These are phyloP conservation scores for Ophion obscuratus DNA, from an alignment of 2,888 invertebrate species.

Conservation along the genomic window DNA sequence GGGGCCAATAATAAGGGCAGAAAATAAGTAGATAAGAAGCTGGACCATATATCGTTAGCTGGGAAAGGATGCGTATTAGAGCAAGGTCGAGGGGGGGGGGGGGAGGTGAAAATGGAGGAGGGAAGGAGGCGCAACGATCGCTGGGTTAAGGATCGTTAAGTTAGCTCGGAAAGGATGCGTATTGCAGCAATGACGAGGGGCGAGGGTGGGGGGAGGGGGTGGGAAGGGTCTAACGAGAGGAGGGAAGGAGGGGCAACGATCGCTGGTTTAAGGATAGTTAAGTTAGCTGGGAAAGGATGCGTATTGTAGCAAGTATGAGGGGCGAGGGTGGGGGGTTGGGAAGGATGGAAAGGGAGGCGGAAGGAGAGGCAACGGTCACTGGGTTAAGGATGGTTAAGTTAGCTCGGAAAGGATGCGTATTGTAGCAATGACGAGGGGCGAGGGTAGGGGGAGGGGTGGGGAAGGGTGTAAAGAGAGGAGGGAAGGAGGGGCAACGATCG, in stretches of 20 bases:
- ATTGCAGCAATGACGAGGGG: background rate
- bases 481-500: background rate
- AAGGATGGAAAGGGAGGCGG: too few relatives aligned
- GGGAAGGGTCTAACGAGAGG: background rate
- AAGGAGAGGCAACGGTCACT: too few relatives aligned
- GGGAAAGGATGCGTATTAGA: background rate
- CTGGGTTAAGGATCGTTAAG: too few relatives aligned
- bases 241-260: background rate
- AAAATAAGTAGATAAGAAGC: constrained; percentile 54
- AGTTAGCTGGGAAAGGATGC: too few relatives aligned
- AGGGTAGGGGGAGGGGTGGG: background rate
- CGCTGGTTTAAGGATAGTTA: too few relatives aligned
- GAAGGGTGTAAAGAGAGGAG: background rate
- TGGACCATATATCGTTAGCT: constrained; percentile 63
- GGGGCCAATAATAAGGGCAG: constrained; percentile 48
- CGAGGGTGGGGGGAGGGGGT: background rate
- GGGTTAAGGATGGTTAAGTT: too few relatives aligned
- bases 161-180: background rate
- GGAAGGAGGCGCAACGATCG: too few relatives aligned
- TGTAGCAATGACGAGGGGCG: background rate
- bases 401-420: background rate
- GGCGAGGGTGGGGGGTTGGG: too few relatives aligned
- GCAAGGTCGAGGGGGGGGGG: too few relatives aligned
- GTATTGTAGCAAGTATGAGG: too few relatives aligned
- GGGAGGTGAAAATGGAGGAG: too few relatives aligned